phyloP scores from a whole-genome alignment of 2,888 invertebrate species.

The Sympetrum striolatum region DNA sequence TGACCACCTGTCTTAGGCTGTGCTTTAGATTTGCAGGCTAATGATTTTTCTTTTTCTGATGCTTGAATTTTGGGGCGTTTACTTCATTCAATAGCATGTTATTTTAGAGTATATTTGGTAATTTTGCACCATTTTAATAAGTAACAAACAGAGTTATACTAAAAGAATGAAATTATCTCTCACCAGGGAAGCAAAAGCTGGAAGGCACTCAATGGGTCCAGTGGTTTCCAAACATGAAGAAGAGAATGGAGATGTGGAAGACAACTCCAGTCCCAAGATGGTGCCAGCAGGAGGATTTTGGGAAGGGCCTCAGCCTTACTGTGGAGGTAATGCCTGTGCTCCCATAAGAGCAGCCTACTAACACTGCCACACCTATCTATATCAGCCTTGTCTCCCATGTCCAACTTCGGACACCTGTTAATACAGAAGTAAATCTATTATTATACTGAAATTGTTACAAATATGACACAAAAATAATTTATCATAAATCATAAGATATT shows the following conservation, averaged over 20 bases:
- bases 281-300: constrained; percentile 81
- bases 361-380: constrained; percentile 4
- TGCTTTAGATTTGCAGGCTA: too few species aligned
- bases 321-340: constrained; percentile 88
- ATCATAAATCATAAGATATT: too few species aligned
- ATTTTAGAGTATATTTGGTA: background rate
- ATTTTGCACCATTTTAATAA: too few species aligned
- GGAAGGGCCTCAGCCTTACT: constrained; percentile 84
- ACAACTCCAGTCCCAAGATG: constrained; percentile 90
- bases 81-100: background rate
- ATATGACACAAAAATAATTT: too few species aligned
- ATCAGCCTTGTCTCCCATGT: constrained; percentile 4
- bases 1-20: too few species aligned
- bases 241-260: constrained; percentile 86
- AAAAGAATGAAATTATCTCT: constrained; percentile 51
- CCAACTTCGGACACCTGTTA: constrained; percentile 12
- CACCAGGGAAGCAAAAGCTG: constrained; percentile 92
- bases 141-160: background rate
- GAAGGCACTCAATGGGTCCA: constrained; percentile 88
- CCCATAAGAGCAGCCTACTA: constrained; percentile 78
- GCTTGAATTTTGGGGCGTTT: too few species aligned
- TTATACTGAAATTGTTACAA: too few species aligned
- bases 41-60: too few species aligned
- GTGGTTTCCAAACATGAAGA: constrained; percentile 84
- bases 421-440: background rate